These are phyloP conservation scores for Steinernema feltiae DNA, from an alignment of 1,140 invertebrate species.

Conservation along the genomic window DNA sequence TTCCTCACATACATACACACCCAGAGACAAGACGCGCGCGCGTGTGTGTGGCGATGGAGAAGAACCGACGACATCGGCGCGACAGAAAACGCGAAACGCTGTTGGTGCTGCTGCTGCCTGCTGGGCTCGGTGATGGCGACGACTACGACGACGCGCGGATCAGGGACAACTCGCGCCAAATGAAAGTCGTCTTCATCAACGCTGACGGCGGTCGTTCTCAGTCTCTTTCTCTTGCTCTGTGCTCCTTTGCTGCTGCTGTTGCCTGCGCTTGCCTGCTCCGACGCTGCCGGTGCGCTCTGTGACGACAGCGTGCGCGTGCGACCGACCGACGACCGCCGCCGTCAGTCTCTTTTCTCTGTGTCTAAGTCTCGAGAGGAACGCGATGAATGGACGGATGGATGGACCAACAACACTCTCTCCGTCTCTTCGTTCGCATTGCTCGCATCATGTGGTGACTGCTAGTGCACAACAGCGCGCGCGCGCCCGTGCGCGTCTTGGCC, in stretches of 20 bases:
- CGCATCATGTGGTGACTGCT: not conserved
- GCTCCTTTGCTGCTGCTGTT: not conserved
- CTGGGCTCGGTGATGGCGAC: not conserved
- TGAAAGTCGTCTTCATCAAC: not conserved
- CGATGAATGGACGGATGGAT: too few relatives aligned
- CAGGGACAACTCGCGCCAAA: not conserved
- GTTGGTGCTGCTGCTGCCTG: not conserved
- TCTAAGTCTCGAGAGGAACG: not conserved
- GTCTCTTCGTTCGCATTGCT: not conserved
- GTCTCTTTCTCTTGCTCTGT: not conserved
- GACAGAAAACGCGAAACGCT: not conserved
- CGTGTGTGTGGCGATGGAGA: not conserved
- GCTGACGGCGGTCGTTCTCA: not conserved
- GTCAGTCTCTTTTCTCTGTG: not conserved
- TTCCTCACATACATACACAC: too few relatives aligned
- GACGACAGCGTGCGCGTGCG: too few relatives aligned
- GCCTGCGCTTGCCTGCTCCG: not conserved
- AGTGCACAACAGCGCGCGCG: not conserved
- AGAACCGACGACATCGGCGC: not conserved
- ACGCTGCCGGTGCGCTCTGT: not conserved
- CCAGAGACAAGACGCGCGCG: constrained; percentile 8
- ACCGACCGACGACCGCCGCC: too few relatives aligned
- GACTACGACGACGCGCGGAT: not conserved
- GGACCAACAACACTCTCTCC: too few relatives aligned
- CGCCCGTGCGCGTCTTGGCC: not conserved